These are phyloP conservation scores for Cyclophora albipunctata DNA, from an alignment of 2,888 invertebrate genomes.

Conservation along the genomic window DNA sequence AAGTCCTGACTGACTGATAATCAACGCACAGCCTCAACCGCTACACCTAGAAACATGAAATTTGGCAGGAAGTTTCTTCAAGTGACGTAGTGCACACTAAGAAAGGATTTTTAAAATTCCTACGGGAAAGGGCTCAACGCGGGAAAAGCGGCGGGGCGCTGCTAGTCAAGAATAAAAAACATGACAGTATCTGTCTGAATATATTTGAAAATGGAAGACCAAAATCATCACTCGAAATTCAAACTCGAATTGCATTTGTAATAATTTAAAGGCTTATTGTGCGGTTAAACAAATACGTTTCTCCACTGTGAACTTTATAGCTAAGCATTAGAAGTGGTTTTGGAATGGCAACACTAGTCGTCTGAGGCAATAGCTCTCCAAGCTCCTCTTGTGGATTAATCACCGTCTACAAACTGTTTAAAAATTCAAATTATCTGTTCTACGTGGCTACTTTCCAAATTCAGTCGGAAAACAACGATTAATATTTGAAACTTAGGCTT, in stretches of 20 bases:
- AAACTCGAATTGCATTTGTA: constrained; percentile 2
- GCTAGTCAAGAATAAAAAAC: no score
- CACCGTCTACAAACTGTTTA: constrained; percentile 44
- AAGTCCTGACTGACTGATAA: no score
- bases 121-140: no score
- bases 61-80: no score
- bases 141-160: no score
- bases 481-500: constrained; percentile 43
- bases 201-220: no score
- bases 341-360: constrained; percentile 20
- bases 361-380: constrained; percentile 11
- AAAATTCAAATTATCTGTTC: constrained; percentile 56
- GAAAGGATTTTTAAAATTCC: no score
- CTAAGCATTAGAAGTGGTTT: constrained; percentile 14
- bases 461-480: constrained; percentile 37
- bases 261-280: constrained; percentile 5
- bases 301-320: constrained; percentile 1
- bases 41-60: no score
- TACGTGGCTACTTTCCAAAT: constrained; percentile 42
- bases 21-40: no score
- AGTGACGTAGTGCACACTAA: no score
- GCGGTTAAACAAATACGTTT: background rate
- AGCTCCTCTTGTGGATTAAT: constrained; percentile 36
- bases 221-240: no score
- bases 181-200: no score